Evolutionary conservation across 2,113 vertebrate species (phyloP), one percentile per base, ranked within the genome.

Genomic region (Serinus canaria): DNA sequence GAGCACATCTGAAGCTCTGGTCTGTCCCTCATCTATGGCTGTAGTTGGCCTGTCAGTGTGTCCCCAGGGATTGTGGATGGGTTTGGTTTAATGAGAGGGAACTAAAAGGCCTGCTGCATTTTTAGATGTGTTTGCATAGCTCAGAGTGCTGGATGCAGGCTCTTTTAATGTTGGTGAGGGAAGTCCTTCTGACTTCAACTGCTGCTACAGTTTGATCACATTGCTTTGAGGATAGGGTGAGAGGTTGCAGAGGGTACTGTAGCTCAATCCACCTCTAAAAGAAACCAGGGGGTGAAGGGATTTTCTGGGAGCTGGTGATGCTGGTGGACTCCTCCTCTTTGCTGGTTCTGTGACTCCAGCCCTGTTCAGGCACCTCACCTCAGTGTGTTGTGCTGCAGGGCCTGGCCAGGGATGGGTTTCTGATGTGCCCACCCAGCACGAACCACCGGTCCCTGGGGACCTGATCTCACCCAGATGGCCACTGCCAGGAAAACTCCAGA

Each of bases 351-450:
- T 68, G 49, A 28, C n/a, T 53, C 55, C 47, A 41, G 58, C 75
- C 60, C 47, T 1, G 10, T 15, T n/a, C 33, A 6, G 3, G 25
- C 72, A 12, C 22, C 79, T 90, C 25, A 6, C 10, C 60, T 23
- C 2, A 0, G 37, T 39, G 41, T 8, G 37, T 27, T n/a, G 1
- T 17, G 50, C 73, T 4, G 3, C 46, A 7, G 41, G 53, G 8
- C 0, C 53, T 39, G 62, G 37, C 53, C 10, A 3, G 73, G 59
- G 50, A 52, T 67, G 49, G 23, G 13, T 69, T 91, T 89, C 25
- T 2, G 3, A 13, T 21, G 41, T 0, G 0, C 68, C 28, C 0
- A 0, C 23, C 43, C 1, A 0, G 43, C 59, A 35, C 0, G 0
- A 27, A 18, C 55, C 5, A 5, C 27, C 18, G 0, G 2, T 43